These are phyloP conservation scores for Gymnocypris eckloni DNA, from an alignment of 2,797 vertebrate species.

Conservation along the genomic window DNA sequence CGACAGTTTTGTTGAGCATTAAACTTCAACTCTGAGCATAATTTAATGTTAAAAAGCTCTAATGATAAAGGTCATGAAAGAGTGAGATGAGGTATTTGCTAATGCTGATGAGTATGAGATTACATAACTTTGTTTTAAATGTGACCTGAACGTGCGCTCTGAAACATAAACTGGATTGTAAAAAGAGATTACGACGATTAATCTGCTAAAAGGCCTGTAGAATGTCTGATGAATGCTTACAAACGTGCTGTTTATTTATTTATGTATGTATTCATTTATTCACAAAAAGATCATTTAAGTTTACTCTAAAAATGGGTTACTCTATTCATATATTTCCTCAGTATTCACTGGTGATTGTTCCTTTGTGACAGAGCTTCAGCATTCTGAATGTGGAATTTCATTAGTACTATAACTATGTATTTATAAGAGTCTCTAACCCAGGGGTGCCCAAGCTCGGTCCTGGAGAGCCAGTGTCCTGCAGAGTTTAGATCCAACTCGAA, in stretches of 20 bases:
- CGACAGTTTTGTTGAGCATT: not conserved
- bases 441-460: too few species aligned
- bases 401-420: not conserved
- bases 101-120: not conserved
- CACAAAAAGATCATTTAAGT: not conserved
- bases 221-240: not conserved
- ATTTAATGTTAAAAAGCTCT: not conserved
- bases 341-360: not conserved
- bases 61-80: not conserved
- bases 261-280: not conserved
- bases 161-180: not conserved
- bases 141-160: not conserved
- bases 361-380: not conserved
- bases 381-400: not conserved
- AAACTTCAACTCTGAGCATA: not conserved
- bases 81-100: not conserved
- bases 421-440: not conserved
- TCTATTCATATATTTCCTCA: not conserved
- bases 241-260: not conserved
- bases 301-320: not conserved
- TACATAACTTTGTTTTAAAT: not conserved
- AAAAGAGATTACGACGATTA: not conserved
- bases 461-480: too few species aligned
- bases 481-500: too few species aligned
- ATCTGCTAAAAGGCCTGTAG: not conserved